Evolutionary conservation across 2,113 vertebrate species (phyloP).

Genomic region (Percina caprodes): DNA sequence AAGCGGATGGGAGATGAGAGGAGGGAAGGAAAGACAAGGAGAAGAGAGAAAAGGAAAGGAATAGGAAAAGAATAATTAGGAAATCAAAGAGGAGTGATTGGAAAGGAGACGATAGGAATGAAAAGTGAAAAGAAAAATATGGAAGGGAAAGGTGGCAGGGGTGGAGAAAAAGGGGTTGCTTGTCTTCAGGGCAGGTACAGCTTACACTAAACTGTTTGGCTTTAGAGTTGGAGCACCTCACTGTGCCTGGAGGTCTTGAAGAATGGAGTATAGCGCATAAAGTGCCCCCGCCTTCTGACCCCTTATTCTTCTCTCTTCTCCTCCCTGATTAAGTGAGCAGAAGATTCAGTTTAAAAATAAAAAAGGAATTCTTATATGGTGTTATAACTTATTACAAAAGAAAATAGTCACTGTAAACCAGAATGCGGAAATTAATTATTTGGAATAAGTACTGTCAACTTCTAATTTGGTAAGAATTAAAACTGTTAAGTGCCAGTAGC

Average conservation of each 20-base stretch:
- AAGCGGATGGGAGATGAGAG: not conserved
- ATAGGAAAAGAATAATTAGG: not conserved
- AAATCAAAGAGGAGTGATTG: not conserved
- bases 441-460: too few relatives aligned
- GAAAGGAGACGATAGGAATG: not conserved
- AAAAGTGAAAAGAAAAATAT: not conserved
- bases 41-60: constrained; percentile 6
- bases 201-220: constrained; percentile 80
- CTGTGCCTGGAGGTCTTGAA: constrained; percentile 70
- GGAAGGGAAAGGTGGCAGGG: constrained; percentile 37
- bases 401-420: too few relatives aligned
- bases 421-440: too few relatives aligned
- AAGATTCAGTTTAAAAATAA: constrained; percentile 9
- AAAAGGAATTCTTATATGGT: too few relatives aligned
- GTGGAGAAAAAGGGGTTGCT: constrained; percentile 60
- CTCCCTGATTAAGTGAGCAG: constrained; percentile 36
- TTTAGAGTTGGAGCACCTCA: constrained; percentile 80
- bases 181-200: constrained; percentile 78
- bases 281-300: constrained; percentile 26
- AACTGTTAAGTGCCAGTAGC: too few relatives aligned
- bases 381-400: too few relatives aligned
- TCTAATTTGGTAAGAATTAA: too few relatives aligned
- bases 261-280: constrained; percentile 62
- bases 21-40: not conserved
- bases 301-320: constrained; percentile 35